Base-by-base conservation (phyloP, 2,888 invertebrate species). In the Megaustenia siamemsis region DNA sequence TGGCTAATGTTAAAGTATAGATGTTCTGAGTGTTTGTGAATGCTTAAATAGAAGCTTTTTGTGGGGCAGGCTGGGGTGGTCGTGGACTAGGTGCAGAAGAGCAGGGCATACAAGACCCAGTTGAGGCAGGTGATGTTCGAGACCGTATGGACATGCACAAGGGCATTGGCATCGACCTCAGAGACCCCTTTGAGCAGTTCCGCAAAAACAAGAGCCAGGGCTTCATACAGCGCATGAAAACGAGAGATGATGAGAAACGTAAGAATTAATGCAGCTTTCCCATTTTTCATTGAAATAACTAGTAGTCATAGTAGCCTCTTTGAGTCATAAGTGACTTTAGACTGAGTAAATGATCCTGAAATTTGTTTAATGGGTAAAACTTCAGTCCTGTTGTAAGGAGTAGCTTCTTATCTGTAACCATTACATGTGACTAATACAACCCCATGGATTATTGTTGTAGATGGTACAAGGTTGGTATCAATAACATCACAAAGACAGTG, bases 171-270 rank as follows among this genome's bases (percentile, higher is more conserved):
- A 96, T 97, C 88, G 97, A 97, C 94, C 95, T 97, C 86, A 89
- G 89, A 35, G 99, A 99, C 95, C 98, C 98, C 0, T 99, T 98
- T 93, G 99, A 99, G 94, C 98, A 97, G 95, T 99, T 98, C 95
- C 96, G 99, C 90, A 99, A 99, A 95, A 93, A 89, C 88, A 93
- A 93, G 88, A 91, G 92, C 82, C 92, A 90, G 87, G 94, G 92
- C 4, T 94, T 93, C 85, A 93, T 93, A 73, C 91, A 91, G 80
- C 89, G 93, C 56, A 93, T 94, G 93, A 92, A 91, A 85, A 92
- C 92, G 8, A 88, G 92, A 79, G 92, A 92, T 86, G 90, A 92
- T 28, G 73, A 84, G 24, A 84, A 80, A 63, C 63, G 80, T 79
- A 66, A 84, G 80, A 38, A n/a, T n/a, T 8, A 63, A 45, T 60